These are phyloP conservation scores for Tenthredo notha DNA, from an alignment of 2,888 invertebrate species.

Conservation along the genomic window DNA sequence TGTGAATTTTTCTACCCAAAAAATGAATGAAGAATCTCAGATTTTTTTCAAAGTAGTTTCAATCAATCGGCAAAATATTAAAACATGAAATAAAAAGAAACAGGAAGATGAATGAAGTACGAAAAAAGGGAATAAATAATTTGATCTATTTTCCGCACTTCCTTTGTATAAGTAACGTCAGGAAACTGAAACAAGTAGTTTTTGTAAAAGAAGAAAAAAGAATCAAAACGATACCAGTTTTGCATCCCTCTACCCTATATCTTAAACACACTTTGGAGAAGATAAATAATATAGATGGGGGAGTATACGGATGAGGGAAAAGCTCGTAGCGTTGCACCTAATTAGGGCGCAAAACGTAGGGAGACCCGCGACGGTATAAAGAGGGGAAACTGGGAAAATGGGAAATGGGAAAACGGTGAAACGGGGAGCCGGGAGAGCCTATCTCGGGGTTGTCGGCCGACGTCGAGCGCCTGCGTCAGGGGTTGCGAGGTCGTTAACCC, in stretches of 20 bases:
- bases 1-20: neutral
- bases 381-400: constrained; percentile 73
- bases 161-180: too few relatives aligned
- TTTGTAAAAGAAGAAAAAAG: too few relatives aligned
- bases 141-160: too few relatives aligned
- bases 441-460: constrained; percentile 50
- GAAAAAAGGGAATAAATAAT: too few relatives aligned
- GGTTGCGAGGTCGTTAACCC: constrained; percentile 74
- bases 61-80: neutral
- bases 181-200: too few relatives aligned
- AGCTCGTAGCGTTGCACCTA: constrained; percentile 5
- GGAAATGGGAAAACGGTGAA: constrained; percentile 79
- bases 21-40: neutral
- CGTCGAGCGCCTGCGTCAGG: constrained; percentile 58
- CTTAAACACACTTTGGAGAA: neutral
- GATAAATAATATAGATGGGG: neutral
- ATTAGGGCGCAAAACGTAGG: constrained; percentile 21
- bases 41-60: neutral
- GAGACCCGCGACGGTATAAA: neutral
- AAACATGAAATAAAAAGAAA: neutral
- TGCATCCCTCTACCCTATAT: neutral
- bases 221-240: too few relatives aligned
- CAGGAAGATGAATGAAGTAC: too few relatives aligned
- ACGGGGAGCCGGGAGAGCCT: constrained; percentile 71
- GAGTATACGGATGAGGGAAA: neutral